Base-by-base conservation (phyloP, 1,140 invertebrate genomes). In the Grapholita molesta region DNA sequence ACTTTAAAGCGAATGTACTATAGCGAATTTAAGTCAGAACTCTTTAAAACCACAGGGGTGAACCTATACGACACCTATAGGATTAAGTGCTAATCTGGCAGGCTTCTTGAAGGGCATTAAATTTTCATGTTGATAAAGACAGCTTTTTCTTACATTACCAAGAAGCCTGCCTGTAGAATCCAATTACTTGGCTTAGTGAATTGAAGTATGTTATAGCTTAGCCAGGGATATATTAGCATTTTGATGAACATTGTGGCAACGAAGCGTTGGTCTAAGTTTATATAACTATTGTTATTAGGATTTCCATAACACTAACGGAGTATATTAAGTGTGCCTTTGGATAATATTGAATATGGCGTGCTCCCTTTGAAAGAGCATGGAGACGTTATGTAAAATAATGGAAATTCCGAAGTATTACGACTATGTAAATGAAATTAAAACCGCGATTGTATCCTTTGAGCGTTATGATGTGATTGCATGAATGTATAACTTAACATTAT, bases 91-190 rank as follows among this genome's bases (percentile, higher is more conserved):
- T 77, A 78, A 80, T 77, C 77, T 80, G 73, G 69, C 78, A 74
- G 78, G 79, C 80, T 85, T 84, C 83, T 85, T 77, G 68, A 65
- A 71, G 73, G 74, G 75, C 77, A 78, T 80, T 80, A 79, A 73
- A 73, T 78, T 78, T 80, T 80, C 74, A 73, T 72, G 69, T 70
- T 68, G 67, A 24, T 25, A 68, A 67, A 73, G 71, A 67, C 70
- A 64, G 67, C 67, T 66, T 71, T 69, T 74, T 80, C 76, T 80
- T 77, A 64, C 72, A 77, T 82, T 73, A 76, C 70, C 71, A 64
- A 57, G 78, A 84, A 83, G 74, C 77, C 77, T 15, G 25, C 25
- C 53, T 64, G 42, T 68, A 38, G 35, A 67, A 76, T 76, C 74
- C 67, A 69, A 68, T 76, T 76, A 71, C 74, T 18, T 35, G 66